A percentile compares a stretch with the other conserved stretches of the same genome.
phyloP scores from a whole-genome alignment of 2,113 vertebrate species.

The Gopherus evgoodei region DNA sequence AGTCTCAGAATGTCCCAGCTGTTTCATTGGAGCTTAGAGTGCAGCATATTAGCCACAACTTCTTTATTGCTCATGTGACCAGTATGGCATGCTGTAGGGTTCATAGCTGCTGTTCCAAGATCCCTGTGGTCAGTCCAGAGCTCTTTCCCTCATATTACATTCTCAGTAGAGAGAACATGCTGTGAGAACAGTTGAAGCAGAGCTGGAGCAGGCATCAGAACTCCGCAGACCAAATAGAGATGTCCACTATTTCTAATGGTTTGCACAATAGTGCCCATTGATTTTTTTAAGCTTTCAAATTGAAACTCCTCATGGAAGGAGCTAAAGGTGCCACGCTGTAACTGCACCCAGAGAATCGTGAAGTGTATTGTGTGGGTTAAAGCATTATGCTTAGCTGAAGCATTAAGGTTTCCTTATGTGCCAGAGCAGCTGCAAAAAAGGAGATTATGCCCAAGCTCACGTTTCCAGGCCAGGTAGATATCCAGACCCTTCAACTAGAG shows the following conservation, averaged over 20 bases:
- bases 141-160: background rate
- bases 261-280: background rate
- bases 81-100: background rate
- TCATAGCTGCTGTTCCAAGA: background rate
- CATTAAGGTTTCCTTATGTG: too few species aligned
- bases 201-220: background rate
- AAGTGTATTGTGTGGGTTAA: too few species aligned
- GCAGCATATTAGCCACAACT: too few species aligned
- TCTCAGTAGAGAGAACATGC: background rate
- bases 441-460: too few species aligned
- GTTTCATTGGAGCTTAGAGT: background rate
- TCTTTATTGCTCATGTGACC: too few species aligned
- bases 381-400: too few species aligned
- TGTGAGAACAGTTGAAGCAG: background rate
- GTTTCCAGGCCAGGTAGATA: too few species aligned
- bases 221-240: background rate
- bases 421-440: too few species aligned
- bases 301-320: background rate
- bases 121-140: background rate
- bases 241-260: background rate
- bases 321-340: too few species aligned
- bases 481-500: too few species aligned
- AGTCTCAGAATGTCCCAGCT: background rate
- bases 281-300: background rate
- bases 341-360: too few species aligned